Conservation (phyloP, 2,888 invertebrate species). For the Cantharis rustica region DNA sequence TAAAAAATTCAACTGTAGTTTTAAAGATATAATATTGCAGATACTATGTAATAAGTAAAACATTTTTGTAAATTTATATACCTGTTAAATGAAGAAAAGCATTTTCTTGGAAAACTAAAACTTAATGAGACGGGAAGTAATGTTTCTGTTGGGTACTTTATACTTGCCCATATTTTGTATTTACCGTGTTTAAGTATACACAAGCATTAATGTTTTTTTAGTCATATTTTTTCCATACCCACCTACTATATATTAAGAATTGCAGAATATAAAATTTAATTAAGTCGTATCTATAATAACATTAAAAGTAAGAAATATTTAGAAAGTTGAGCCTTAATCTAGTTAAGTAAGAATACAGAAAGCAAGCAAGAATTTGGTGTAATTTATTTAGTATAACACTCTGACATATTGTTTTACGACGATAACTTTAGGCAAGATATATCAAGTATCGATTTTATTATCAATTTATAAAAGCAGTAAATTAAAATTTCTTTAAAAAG, state of each 20-base stretch:
- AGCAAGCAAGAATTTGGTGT: background rate
- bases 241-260: background rate
- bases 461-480: background rate
- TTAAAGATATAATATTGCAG: background rate
- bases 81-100: background rate
- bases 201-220: background rate
- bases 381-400: background rate
- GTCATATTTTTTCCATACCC: background rate
- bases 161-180: background rate
- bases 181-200: background rate
- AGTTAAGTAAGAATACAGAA: background rate
- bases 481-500: background rate
- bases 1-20: background rate
- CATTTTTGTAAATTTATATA: background rate
- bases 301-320: background rate
- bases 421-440: background rate
- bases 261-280: background rate
- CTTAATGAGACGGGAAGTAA: background rate
- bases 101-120: background rate
- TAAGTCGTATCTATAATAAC: background rate
- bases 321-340: background rate
- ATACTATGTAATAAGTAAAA: background rate
- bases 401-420: background rate
- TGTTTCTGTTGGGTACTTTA: background rate
- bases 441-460: background rate